A percentile compares a stretch with the other conserved stretches of the same genome.
Evolutionary conservation across 2,888 invertebrate genomes (phyloP).

Genomic region (Macrosiphum euphorbiae): DNA sequence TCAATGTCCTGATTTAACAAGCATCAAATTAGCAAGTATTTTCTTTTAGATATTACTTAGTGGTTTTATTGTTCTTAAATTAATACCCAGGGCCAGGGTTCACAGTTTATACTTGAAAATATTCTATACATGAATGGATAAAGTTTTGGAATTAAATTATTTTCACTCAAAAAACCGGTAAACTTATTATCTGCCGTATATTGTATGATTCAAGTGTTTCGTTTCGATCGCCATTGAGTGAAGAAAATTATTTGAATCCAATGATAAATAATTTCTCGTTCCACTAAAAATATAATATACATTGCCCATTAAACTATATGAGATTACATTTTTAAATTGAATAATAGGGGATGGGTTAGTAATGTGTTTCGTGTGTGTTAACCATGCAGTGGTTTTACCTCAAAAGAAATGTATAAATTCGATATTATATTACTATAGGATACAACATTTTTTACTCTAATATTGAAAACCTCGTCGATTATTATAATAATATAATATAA

Average conservation of each 20-base stretch:
- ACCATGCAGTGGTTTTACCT: not conserved
- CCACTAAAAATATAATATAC: not conserved
- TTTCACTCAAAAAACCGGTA: not conserved
- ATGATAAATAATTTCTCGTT: not conserved
- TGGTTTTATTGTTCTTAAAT: not conserved
- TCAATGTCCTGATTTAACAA: not conserved
- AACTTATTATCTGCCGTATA: not conserved
- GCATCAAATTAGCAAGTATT: not conserved
- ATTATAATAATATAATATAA: not conserved
- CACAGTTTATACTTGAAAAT: not conserved
- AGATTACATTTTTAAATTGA: not conserved
- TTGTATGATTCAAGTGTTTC: not conserved
- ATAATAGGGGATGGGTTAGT: not conserved
- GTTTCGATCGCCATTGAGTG: not conserved
- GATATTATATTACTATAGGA: not conserved
- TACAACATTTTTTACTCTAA: not conserved
- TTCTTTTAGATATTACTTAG: not conserved
- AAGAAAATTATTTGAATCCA: not conserved
- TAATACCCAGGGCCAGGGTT: not conserved
- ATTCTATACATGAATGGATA: not conserved
- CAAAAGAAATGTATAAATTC: not conserved
- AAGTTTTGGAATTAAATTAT: not conserved
- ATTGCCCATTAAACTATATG: not conserved
- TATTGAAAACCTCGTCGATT: not conserved
- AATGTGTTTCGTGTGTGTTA: not conserved